These are phyloP conservation scores for Umimayanthus kanabou DNA, from an alignment of 92 coral and sea anemone genomes.

Conservation along the genomic window DNA sequence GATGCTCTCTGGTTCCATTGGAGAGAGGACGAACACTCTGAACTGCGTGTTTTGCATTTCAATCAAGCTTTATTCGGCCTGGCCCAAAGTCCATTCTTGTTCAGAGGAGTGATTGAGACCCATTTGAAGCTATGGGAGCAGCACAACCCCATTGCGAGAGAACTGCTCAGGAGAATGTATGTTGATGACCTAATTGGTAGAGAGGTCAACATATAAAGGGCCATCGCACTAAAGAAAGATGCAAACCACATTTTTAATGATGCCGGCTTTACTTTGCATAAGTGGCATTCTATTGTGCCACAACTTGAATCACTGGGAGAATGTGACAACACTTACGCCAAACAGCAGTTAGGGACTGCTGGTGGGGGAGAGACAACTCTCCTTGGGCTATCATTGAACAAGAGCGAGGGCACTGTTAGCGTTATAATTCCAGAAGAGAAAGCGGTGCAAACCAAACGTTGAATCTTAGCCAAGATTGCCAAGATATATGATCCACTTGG, in stretches of 20 bases:
- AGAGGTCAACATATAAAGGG: too few species aligned
- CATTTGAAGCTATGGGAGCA: constrained; percentile 10
- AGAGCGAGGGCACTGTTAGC: constrained; percentile 18
- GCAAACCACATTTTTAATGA: neutral
- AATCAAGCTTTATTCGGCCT: constrained; percentile 2
- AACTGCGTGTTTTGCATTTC: neutral
- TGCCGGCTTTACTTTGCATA: constrained; percentile 14
- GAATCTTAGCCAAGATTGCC: constrained; percentile 16
- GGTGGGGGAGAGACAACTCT: constrained; percentile 13
- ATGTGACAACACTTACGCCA: neutral
- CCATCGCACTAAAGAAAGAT: too few species aligned
- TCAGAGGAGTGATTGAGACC: constrained; percentile 5
- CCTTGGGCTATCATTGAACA: constrained; percentile 40
- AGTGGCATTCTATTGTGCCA: constrained; percentile 23
- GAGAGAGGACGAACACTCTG: constrained; percentile 14
- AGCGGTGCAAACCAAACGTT: constrained; percentile 24
- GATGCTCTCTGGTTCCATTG: constrained; percentile 43
- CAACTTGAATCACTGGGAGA: neutral
- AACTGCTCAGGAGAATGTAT: neutral
- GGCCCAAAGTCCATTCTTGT: neutral
- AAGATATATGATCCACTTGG: constrained; percentile 23
- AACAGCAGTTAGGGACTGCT: constrained; percentile 25
- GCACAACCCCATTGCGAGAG: neutral
- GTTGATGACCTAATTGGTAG: too few species aligned
- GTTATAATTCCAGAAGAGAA: constrained; percentile 28